phyloP scores from a whole-genome alignment of 2,113 vertebrate genomes.

The Neogobius melanostomus region DNA sequence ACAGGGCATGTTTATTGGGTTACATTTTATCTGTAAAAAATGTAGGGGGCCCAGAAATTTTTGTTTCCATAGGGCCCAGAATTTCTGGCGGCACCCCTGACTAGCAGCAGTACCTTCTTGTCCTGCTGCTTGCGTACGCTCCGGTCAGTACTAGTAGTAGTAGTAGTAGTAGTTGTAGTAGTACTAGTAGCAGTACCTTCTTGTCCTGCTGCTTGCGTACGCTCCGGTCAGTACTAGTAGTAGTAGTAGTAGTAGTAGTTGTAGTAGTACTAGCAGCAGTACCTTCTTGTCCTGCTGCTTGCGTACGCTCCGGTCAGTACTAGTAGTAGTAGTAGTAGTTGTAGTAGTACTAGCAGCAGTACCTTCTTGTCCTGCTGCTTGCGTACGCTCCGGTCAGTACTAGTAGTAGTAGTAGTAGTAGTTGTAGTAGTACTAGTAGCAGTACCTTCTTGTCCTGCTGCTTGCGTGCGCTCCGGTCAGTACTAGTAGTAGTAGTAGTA shows the following conservation, averaged over 20 bases:
- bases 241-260: neutral
- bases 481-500: neutral
- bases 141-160: neutral
- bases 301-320: neutral
- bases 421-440: neutral
- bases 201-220: neutral
- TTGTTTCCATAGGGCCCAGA: too few species aligned
- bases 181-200: neutral
- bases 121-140: neutral
- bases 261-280: neutral
- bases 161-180: neutral
- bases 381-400: neutral
- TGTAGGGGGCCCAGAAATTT: too few species aligned
- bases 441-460: neutral
- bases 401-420: neutral
- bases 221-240: neutral
- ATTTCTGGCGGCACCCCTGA: too few species aligned
- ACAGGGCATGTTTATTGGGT: too few species aligned
- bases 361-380: neutral
- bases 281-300: neutral
- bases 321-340: neutral
- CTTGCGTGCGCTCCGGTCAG: neutral
- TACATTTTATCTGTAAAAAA: too few species aligned
- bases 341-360: neutral
- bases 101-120: neutral